Base-by-base conservation (phyloP, 1,140 invertebrate genomes). In the Polypedilum vanderplanki region DNA sequence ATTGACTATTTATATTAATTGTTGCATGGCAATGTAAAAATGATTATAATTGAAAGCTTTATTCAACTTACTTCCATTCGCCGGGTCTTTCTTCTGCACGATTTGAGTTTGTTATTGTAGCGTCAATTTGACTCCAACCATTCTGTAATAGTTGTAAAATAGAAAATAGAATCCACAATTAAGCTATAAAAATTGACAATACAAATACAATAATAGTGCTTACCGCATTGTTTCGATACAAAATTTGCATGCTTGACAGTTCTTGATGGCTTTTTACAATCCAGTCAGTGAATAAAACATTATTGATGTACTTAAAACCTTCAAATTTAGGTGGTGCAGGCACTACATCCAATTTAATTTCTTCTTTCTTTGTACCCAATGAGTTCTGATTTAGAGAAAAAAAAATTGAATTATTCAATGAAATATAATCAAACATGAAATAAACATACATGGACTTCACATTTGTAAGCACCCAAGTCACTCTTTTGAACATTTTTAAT, bases 211-310 rank as follows among this genome's bases (percentile, higher is more conserved):
- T n/a, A n/a, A n/a, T 33, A 5, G 5, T 12, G 17, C 20, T 70
- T 70, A 70, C 65, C 65, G n/a, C 65, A 20, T 70, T 70, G 65
- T 70, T 70, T 18, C 65, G 17, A 18, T 20, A 70, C 17, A 70
- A 4, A 70, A 70, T 70, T 3, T 18, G 15, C 17, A 70, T 18
- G 17, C 20, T 12, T 9, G 15, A 2, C 2, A 70, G 20, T 18
- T 70, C 17, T 22, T 70, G 65, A 18, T 22, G 65, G 20, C 65
- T 70, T 10, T 70, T 70, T 18, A 70, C 20, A 20, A 20, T 7
- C 65, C 65, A 70, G 18, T 70, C 65, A 18, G 65, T 70, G 18
- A 18, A 70, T 20, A 70, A 7, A 70, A 22, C 5, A 18, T 70
- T 70, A 70, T 70, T 70, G 9, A 70, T 22, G 20, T 20, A 20